These are phyloP conservation scores for Mesorhabditis spiculigera DNA, from an alignment of 2,888 invertebrate species.

Conservation along the genomic window DNA sequence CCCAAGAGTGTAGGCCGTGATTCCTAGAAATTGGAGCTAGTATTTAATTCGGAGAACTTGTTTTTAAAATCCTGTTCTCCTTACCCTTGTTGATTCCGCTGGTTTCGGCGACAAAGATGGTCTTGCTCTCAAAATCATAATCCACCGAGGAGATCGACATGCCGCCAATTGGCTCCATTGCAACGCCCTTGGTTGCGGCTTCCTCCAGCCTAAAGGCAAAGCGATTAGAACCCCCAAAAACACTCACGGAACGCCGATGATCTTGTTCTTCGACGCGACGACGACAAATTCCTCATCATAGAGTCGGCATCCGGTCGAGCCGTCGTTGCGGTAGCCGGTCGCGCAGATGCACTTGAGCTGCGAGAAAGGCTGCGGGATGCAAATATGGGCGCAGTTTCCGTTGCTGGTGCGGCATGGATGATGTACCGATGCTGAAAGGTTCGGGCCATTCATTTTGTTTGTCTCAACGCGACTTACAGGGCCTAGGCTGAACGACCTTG, in stretches of 20 bases:
- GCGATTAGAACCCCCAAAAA: background rate
- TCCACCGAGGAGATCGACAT: conserved; percentile 83
- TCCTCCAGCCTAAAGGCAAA: conserved; percentile 37
- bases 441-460: background rate
- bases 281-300: conserved; percentile 82
- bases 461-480: conserved; percentile 59
- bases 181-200: conserved; percentile 70
- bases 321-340: conserved; percentile 72
- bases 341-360: conserved; percentile 82
- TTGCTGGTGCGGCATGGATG: conserved; percentile 83
- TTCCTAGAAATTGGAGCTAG: background rate
- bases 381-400: conserved; percentile 90
- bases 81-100: conserved; percentile 74
- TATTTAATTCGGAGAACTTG: too few relatives aligned
- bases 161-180: conserved; percentile 89
- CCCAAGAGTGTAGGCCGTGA: conserved; percentile 42
- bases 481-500: conserved; percentile 81
- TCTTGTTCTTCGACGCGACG: conserved; percentile 81
- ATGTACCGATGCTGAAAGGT: conserved; percentile 25
- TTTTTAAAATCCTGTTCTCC: background rate
- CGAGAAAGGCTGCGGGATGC: conserved; percentile 77
- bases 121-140: conserved; percentile 72
- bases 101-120: conserved; percentile 91
- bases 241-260: conserved; percentile 72
- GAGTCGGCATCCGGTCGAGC: conserved; percentile 67